Evolutionary conservation across 2,797 vertebrate genomes (phyloP), one percentile per base, ranked within the genome.

Genomic region (Ambastaia sidthimunki): DNA sequence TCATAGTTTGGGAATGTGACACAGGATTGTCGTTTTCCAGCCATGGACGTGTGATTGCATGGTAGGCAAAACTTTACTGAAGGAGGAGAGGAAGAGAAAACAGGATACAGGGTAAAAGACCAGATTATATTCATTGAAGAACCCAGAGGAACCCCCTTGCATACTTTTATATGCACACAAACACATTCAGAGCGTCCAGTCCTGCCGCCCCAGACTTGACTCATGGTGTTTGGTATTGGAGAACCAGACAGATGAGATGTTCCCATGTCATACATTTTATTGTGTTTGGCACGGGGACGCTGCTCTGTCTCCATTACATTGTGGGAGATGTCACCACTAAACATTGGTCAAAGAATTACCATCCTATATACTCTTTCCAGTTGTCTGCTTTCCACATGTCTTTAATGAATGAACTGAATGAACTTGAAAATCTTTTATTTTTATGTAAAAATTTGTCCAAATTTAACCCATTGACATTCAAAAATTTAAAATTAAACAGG

Each of bases 171-270:
- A 28, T 28, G 18, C 71, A 47, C 71, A 73, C 55, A 25, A 57
- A 47, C 55, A 60, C 71, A 60, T 25, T 44, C 15, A 5, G 52
- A 23, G 70, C 15, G 16, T 59, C 54, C n/a, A 55, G 31, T 21
- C 50, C 52, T 37, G 87, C 84, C 85, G 80, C 87, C 80, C 13
- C 79, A 82, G 71, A 68, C 89, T 76, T 84, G 86, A 88, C 80
- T 86, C 34, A 78, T 74, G 85, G 88, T 88, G 84, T 90, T 87
- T 82, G 85, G 81, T 89, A 86, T 86, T 89, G 88, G 91, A 92
- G 89, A 92, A 92, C 79, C 86, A 85, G 91, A 91, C 88, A 91
- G 88, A 48, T 90, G 90, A 92, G 89, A 92, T 85, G 75, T 91
- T 92, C 88, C 88, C 92, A 90, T 87, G 89, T 90, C 85, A 87